phyloP scores from a whole-genome alignment of 2,113 vertebrate species.

The Turdus rufiventris region DNA sequence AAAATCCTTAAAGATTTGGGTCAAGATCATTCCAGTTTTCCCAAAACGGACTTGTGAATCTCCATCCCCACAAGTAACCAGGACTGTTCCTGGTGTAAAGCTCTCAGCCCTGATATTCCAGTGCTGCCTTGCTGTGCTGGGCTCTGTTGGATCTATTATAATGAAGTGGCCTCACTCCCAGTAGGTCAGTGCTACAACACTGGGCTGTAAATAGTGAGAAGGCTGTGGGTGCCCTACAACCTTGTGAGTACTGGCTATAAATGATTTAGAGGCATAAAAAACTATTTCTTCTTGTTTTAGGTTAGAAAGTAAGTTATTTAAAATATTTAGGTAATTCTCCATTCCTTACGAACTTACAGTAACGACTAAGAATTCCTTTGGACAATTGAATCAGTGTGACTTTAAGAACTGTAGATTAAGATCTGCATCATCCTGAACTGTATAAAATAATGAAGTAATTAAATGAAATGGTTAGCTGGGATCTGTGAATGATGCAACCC shows the following conservation, averaged over 20 bases:
- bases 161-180: neutral
- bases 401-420: neutral
- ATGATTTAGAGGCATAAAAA: neutral
- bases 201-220: neutral
- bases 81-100: neutral
- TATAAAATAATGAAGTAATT: neutral
- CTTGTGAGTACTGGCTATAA: neutral
- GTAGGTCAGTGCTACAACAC: neutral
- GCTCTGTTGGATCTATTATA: neutral
- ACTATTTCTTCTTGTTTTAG: neutral
- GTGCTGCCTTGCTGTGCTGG: neutral
- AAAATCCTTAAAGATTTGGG: constrained; percentile 32
- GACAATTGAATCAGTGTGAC: neutral
- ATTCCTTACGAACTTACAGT: neutral
- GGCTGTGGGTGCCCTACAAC: neutral
- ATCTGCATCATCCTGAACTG: neutral
- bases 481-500: neutral
- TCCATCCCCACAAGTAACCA: neutral
- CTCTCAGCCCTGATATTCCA: neutral
- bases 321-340: neutral
- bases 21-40: neutral
- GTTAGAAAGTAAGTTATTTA: neutral
- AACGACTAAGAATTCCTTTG: neutral
- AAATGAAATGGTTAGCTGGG: neutral
- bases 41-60: neutral